phyloP scores from a whole-genome alignment of 30 jellyfish, hydroid and myxozoan genomes.

The Morbakka virulenta region DNA sequence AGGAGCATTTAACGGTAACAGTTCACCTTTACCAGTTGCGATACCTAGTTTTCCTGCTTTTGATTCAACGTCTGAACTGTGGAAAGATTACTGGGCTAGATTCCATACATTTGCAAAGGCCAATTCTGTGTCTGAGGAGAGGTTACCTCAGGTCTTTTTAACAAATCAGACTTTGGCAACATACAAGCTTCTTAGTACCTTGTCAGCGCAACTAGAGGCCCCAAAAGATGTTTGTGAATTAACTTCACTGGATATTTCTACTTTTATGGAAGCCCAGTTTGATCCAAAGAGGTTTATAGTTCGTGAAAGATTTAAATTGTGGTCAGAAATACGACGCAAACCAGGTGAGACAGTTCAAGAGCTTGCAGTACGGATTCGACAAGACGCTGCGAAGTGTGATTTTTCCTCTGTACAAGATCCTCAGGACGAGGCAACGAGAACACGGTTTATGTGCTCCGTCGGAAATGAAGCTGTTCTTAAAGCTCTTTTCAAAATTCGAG shows the following conservation, averaged over 20 bases:
- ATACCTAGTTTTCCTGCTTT: neutral
- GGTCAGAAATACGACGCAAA: too few relatives aligned
- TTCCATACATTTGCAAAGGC: too few relatives aligned
- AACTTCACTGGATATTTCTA: conserved; percentile 1
- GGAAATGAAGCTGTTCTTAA: conserved; percentile 37
- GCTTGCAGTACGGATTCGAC: conserved; percentile 35
- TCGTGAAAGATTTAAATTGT: too few relatives aligned
- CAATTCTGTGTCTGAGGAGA: conserved; percentile 12
- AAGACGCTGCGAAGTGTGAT: conserved; percentile 49
- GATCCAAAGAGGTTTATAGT: conserved; percentile 44
- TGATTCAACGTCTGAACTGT: conserved; percentile 3
- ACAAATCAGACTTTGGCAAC: conserved; percentile 12
- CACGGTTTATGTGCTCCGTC: conserved; percentile 32
- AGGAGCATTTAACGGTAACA: too few relatives aligned
- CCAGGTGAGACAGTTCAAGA: conserved; percentile 54
- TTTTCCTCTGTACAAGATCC: conserved; percentile 31
- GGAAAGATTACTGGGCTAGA: conserved; percentile 18
- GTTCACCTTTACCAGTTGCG: too few relatives aligned
- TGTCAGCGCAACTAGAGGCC: conserved; percentile 21
- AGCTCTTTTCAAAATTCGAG: conserved; percentile 30
- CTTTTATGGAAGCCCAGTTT: conserved; percentile 6
- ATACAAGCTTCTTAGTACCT: conserved; percentile 8
- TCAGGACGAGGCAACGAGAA: conserved; percentile 34
- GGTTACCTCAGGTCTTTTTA: conserved; percentile 25
- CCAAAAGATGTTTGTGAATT: too few relatives aligned